These are phyloP conservation scores for Rapana venosa DNA, from an alignment of 2,888 invertebrate genomes.

Conservation along the genomic window DNA sequence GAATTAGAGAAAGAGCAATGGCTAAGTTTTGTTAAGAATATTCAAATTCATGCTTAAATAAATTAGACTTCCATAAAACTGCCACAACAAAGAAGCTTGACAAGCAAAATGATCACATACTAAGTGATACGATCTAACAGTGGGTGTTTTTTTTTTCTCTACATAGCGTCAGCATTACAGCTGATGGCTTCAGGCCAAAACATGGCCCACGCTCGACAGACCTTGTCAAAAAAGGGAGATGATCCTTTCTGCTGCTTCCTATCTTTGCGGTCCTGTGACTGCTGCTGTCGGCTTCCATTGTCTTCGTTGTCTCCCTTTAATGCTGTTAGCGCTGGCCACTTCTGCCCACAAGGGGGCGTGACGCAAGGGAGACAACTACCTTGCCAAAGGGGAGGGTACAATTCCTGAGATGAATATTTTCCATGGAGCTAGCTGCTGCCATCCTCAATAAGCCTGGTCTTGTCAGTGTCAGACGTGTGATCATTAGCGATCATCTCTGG, in stretches of 20 bases:
- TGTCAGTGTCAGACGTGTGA: slow-evolving; percentile 19
- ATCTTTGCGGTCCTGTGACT: neutral
- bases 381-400: neutral
- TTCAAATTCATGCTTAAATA: neutral
- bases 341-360: neutral
- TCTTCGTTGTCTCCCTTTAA: neutral
- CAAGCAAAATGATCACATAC: neutral
- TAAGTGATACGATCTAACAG: neutral
- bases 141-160: neutral
- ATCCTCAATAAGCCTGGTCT: slow-evolving; percentile 9
- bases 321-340: neutral
- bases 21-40: too few relatives aligned
- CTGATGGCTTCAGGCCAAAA: neutral
- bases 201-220: neutral
- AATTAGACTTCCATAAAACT: neutral
- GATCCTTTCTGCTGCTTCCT: neutral
- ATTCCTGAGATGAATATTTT: slow-evolving; percentile 25
- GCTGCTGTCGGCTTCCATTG: neutral
- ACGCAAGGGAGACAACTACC: slow-evolving; percentile 20
- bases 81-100: neutral
- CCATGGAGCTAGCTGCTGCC: neutral
- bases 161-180: neutral
- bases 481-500: slow-evolving; percentile 6
- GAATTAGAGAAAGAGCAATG: too few relatives aligned
- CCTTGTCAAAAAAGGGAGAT: neutral